Evolutionary conservation across 2,888 invertebrate species (phyloP), one percentile per base, ranked within the genome.

Genomic region (Cheilosia impressa): DNA sequence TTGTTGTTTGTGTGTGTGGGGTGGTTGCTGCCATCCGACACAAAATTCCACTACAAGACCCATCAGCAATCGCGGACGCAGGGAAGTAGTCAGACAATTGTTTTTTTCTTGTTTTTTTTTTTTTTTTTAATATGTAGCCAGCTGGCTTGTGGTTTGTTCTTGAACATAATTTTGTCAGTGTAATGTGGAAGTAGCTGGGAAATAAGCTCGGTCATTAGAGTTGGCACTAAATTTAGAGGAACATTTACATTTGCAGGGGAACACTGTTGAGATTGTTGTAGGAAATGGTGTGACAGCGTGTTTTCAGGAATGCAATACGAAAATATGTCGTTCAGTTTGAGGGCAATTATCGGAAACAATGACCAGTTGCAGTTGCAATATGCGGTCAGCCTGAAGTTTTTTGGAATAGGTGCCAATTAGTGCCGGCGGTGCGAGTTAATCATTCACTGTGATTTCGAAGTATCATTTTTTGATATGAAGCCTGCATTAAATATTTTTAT

Each of bases 121-220:
- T 63, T 0, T 15, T 47, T 68, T 71, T 75, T 45, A 71, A 79
- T 80, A 50, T 38, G 38, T 38, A 13, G 63, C 22, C 34, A 76
- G 60, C 55, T 50, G 73, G 66, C 52, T 58, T 85, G 76, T 52
- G 85, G 85, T 73, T 77, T 53, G 63, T 68, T 45, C 72, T 52
- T 41, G 53, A 75, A 75, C 60, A 84, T 79, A 66, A 75, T 84
- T 84, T 79, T 75, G 65, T 75, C 69, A 71, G 73, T 75, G 68
- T 69, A 55, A 53, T 63, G 73, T 66, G 47, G 31, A 66, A 62
- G 63, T 55, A 63, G 52, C 62, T 55, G 45, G 62, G 50, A 55
- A 69, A 62, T 53, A 68, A 45, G 19, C 19, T 22, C 43, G 43
- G 55, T 38, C 17, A 75, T 75, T 58, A 52, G 47, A 38, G 19